Base-by-base conservation (phyloP, 2,113 vertebrate genomes). In the Peromyscus californicus region DNA sequence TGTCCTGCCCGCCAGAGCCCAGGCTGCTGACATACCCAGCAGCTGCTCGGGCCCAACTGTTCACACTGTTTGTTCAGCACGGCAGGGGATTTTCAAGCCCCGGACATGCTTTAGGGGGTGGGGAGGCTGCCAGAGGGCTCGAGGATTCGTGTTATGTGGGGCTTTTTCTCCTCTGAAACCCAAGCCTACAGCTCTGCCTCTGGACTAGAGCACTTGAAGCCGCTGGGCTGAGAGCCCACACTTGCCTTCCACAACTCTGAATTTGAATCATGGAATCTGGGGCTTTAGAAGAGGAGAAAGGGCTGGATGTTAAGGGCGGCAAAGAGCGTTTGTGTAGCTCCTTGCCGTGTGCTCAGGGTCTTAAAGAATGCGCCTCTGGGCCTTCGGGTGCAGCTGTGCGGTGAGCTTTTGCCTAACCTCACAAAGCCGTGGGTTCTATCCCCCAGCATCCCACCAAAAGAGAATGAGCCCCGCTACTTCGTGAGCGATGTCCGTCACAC, bases 31-130 rank as follows among this genome's bases (percentile, higher is more conserved):
- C 97, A 97, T 90, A 84, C 93, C 97, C 96, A 96, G 97, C 98
- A 98, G 98, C 97, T 98, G 98, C 97, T 97, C 33, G 0, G 96
- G 96, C 96, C 97, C 98, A 97, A 98, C 97, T 98, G 97, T 97
- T 97, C 96, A 86, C 95, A 95, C 96, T 98, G 97, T 98, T 98
- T 97, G 96, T 97, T 95, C 97, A 83, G 86, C 96, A 0, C 95
- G 26, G 97, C 97, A 78, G 97, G 98, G 97, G 97, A 98, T 97
- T 98, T 98, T 98, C 98, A 98, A 97, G 94, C 97, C 97, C 42
- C 0, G n/a, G 95, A 96, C 91, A 6, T 72, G 93, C 86, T 85
- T 96, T 80, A 54, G 96, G 92, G 96, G 90, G 69, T 0, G 29
- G 96, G 96, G 96, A 88, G 78, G 84, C 89, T 42, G 87, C 89